A percentile compares a stretch with the other conserved stretches of the same genome.
Evolutionary conservation across 1,140 invertebrate species (phyloP).

Genomic region (Philotrypesis tridentata): DNA sequence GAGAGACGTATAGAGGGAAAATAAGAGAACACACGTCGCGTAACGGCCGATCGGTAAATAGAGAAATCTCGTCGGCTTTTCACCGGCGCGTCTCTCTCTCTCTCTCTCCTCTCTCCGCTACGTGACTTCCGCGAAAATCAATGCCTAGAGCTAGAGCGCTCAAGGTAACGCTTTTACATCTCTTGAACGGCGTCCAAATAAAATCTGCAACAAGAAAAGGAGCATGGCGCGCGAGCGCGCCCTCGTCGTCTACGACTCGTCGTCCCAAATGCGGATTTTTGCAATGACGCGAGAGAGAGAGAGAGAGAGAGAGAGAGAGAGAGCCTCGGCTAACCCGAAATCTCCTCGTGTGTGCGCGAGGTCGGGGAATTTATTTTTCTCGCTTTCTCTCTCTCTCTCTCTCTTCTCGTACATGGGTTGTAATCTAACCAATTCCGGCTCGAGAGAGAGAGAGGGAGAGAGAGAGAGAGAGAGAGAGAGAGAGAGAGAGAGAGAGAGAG

Average conservation of each 20-base stretch:
- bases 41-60: constrained; percentile 13
- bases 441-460: not conserved
- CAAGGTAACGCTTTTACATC: constrained; percentile 51
- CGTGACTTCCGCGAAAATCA: constrained; percentile 35
- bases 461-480: not conserved
- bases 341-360: not conserved
- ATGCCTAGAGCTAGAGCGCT: constrained; percentile 39
- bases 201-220: constrained; percentile 46
- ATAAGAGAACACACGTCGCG: not conserved
- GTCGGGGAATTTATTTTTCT: constrained; percentile 27
- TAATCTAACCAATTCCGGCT: not conserved
- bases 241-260: not conserved
- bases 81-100: not conserved
- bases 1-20: not conserved
- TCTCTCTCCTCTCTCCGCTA: too few relatives aligned
- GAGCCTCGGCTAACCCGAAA: constrained; percentile 28
- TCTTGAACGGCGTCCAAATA: constrained; percentile 49
- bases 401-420: not conserved
- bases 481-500: not conserved
- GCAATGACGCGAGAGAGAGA: not conserved
- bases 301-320: too few relatives aligned
- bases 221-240: not conserved
- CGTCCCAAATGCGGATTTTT: constrained; percentile 39
- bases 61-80: constrained; percentile 2
- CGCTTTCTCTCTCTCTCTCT: too few relatives aligned